phyloP scores from a whole-genome alignment of 2,113 vertebrate genomes.

The Sapajus apella region DNA sequence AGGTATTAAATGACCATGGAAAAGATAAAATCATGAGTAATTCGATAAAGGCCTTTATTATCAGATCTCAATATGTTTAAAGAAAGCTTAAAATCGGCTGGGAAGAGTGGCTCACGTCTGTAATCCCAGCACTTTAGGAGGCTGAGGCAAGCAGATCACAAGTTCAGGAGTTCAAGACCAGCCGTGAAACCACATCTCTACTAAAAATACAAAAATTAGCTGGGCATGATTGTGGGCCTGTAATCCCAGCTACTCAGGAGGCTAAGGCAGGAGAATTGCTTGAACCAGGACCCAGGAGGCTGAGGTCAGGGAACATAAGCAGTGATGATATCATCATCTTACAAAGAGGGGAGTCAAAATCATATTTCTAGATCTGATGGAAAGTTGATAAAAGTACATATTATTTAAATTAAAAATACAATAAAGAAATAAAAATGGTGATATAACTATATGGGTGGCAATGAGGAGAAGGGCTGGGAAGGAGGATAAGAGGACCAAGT shows the following conservation, averaged over 20 bases:
- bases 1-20: background rate
- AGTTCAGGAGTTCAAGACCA: no score
- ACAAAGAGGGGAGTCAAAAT: background rate
- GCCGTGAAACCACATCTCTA: no score
- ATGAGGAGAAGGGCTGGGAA: background rate
- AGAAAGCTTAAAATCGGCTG: background rate
- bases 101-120: no score
- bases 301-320: no score
- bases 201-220: no score
- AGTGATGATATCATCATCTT: background rate
- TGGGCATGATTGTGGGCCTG: no score
- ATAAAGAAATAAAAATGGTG: background rate
- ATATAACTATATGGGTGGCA: background rate
- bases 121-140: no score
- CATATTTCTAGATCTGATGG: background rate
- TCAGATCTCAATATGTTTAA: background rate
- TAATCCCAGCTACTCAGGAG: no score
- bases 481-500: background rate
- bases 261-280: no score
- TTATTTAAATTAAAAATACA: background rate
- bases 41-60: background rate
- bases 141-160: no score
- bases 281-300: no score
- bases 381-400: background rate
- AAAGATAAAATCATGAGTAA: constrained; percentile 14